Evolutionary conservation across 2,113 vertebrate species (phyloP).

Genomic region (Romanogobio albipinnatus): DNA sequence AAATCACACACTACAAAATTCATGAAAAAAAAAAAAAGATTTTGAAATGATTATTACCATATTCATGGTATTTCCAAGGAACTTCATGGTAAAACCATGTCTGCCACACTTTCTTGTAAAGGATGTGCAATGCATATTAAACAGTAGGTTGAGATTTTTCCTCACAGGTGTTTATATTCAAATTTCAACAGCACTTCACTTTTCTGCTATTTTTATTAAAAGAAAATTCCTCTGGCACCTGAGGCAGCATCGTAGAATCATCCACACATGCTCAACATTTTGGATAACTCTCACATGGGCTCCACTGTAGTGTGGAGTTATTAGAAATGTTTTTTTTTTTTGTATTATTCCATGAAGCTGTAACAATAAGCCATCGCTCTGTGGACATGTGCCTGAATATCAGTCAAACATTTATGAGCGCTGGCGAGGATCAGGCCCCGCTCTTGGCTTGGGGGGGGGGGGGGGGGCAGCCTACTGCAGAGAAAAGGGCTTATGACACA

Average conservation of each 20-base stretch:
- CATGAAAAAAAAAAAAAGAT: too few species aligned
- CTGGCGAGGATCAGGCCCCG: conserved; percentile 22
- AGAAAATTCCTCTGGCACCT: not conserved
- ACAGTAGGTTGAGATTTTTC: not conserved
- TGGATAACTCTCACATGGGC: not conserved
- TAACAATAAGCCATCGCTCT: conserved; percentile 1
- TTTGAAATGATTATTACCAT: not conserved
- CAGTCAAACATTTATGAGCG: conserved; percentile 45
- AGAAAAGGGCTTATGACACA: conserved; percentile 28
- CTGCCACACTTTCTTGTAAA: not conserved
- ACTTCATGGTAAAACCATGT: not conserved
- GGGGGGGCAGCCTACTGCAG: conserved; percentile 3
- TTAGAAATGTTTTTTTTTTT: not conserved
- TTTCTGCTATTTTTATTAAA: conserved; percentile 8
- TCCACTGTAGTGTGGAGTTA: not conserved
- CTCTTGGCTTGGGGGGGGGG: conserved; percentile 20
- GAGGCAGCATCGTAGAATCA: not conserved
- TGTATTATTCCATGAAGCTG: not conserved
- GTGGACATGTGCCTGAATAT: not conserved
- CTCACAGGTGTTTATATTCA: conserved; percentile 1
- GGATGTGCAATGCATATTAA: not conserved
- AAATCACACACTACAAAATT: too few species aligned
- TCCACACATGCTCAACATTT: not conserved
- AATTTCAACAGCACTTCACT: not conserved
- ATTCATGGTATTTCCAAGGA: not conserved